Evolutionary conservation across 2,113 vertebrate species (phyloP).

Genomic region (Eulemur macaco): DNA sequence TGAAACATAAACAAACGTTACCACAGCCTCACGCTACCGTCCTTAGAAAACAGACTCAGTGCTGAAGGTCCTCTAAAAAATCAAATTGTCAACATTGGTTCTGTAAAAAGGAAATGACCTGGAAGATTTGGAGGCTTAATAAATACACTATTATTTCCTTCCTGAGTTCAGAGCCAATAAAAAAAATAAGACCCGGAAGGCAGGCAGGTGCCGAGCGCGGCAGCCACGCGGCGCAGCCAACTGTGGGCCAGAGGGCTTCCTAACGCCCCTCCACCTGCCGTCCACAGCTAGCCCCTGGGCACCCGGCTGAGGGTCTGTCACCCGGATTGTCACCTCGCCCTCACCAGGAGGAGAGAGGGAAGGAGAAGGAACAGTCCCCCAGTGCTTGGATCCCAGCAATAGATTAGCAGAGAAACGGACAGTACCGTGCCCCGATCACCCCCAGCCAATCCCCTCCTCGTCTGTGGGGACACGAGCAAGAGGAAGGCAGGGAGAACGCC

Average conservation of each 20-base stretch:
- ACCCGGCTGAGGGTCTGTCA: not conserved
- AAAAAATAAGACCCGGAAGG: not conserved
- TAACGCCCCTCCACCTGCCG: fast-evolving
- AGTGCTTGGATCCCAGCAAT: not conserved
- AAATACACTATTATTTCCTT: not conserved
- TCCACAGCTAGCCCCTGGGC: too few species aligned
- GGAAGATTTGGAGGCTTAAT: not conserved
- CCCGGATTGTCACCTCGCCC: not conserved
- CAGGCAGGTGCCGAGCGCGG: not conserved
- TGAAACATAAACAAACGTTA: not conserved
- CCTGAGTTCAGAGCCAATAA: not conserved
- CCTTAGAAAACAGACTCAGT: not conserved
- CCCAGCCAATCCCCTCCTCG: not conserved
- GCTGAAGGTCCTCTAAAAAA: not conserved
- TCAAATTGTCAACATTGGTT: fast-evolving
- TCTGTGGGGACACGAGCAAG: fast-evolving
- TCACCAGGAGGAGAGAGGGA: not conserved
- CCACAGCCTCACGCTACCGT: not conserved
- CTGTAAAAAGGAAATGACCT: not conserved
- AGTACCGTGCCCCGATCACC: fast-evolving
- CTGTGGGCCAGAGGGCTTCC: not conserved
- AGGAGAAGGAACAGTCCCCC: too few species aligned
- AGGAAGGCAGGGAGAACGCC: too few species aligned
- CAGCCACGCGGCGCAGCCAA: too few species aligned
- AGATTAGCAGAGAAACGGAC: not conserved